Conservation (phyloP, 1,140 invertebrate genomes). For the Bombus pascuorum region DNA sequence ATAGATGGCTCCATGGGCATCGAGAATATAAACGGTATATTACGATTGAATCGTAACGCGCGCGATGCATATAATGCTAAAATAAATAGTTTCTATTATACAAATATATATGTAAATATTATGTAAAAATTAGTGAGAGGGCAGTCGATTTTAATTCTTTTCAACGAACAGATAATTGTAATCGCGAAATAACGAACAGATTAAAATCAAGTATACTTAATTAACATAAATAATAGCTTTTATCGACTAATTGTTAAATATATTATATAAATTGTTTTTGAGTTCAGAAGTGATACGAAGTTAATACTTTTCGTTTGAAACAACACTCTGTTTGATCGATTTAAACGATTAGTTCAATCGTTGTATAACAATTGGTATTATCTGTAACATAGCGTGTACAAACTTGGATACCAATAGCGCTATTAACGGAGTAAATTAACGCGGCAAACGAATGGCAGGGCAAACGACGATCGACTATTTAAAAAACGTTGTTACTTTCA, state of each 20-base stretch:
- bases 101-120: background rate
- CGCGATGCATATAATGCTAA: no score
- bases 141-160: background rate
- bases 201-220: no score
- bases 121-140: background rate
- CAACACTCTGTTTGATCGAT: background rate
- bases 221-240: background rate
- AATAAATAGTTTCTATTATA: background rate
- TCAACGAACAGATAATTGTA: background rate
- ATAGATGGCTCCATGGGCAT: background rate
- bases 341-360: background rate
- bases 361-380: background rate
- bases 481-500: no score
- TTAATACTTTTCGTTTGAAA: background rate
- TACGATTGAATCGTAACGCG: background rate
- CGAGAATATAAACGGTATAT: background rate
- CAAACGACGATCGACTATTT: no score
- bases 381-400: background rate
- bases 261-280: background rate
- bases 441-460: no score
- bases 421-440: no score
- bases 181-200: background rate
- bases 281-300: background rate
- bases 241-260: background rate
- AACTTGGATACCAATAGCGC: no score